Evolutionary conservation across 2,797 vertebrate genomes (phyloP).

Genomic region (Coregonus ussuriensis): DNA sequence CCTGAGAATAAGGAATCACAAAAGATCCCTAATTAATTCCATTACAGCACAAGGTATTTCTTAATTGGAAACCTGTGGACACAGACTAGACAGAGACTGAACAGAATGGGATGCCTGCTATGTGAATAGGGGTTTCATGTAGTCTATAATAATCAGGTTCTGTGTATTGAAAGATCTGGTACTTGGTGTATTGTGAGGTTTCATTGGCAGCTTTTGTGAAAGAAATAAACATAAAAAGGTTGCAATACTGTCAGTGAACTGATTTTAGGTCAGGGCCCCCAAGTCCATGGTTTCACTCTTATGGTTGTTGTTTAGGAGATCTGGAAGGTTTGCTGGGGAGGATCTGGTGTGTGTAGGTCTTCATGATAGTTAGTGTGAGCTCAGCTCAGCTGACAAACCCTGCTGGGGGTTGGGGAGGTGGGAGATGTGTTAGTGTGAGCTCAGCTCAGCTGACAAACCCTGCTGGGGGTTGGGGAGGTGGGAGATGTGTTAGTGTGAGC

Average conservation of each 20-base stretch:
- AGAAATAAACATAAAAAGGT: conserved; percentile 60
- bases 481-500: conserved; percentile 18
- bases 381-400: conserved; percentile 1
- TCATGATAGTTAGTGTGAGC: conserved; percentile 33
- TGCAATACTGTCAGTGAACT: conserved; percentile 23
- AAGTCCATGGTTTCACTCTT: conserved; percentile 48
- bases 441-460: too few species aligned
- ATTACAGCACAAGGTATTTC: background rate
- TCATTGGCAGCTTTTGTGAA: conserved; percentile 50
- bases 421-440: background rate
- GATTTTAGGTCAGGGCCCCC: conserved; percentile 65
- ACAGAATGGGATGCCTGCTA: background rate
- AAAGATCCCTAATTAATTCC: background rate
- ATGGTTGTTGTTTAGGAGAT: conserved; percentile 44
- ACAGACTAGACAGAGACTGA: background rate
- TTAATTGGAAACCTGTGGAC: background rate
- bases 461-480: too few species aligned
- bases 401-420: conserved; percentile 35
- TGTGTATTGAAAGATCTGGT: too few species aligned
- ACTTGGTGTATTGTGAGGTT: conserved; percentile 31
- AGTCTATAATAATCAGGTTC: background rate
- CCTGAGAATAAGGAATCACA: background rate
- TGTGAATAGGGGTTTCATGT: background rate
- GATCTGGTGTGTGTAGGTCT: conserved; percentile 39
- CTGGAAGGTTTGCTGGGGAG: conserved; percentile 6